Evolutionary conservation across 2,888 invertebrate species (phyloP).

Genomic region (Melinaea marsaeus): DNA sequence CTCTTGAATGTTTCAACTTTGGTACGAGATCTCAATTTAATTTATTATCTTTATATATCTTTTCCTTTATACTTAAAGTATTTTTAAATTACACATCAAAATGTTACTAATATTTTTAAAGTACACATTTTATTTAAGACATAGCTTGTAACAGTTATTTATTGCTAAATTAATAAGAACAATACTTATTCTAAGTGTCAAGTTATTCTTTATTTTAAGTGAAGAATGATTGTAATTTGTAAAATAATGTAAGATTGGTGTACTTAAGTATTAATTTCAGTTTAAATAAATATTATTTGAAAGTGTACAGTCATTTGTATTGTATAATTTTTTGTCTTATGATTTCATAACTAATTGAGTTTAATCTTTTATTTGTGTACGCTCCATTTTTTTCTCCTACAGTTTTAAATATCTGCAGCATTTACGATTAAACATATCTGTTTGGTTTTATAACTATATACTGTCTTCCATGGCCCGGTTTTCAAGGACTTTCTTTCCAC

Average conservation of each 20-base stretch:
- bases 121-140: not conserved
- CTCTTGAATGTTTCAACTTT: not conserved
- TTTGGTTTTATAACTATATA: no score
- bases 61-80: no score
- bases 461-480: no score
- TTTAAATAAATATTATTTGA: conserved; percentile 66
- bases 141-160: not conserved
- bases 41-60: not conserved
- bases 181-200: conserved; percentile 27
- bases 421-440: no score
- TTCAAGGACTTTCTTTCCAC: no score
- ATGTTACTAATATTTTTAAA: not conserved
- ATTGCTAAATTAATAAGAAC: conserved; percentile 1
- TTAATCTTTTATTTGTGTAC: not conserved
- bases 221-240: conserved; percentile 62
- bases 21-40: not conserved
- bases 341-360: not conserved
- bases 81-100: no score
- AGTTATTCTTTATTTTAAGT: conserved; percentile 36
- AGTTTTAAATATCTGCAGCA: no score
- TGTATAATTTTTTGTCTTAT: not conserved
- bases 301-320: conserved; percentile 27
- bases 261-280: conserved; percentile 69
- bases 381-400: no score
- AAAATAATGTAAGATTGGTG: conserved; percentile 58